These are phyloP conservation scores for Halcyon badia DNA, from an alignment of 2,797 vertebrate genomes.

Conservation along the genomic window DNA sequence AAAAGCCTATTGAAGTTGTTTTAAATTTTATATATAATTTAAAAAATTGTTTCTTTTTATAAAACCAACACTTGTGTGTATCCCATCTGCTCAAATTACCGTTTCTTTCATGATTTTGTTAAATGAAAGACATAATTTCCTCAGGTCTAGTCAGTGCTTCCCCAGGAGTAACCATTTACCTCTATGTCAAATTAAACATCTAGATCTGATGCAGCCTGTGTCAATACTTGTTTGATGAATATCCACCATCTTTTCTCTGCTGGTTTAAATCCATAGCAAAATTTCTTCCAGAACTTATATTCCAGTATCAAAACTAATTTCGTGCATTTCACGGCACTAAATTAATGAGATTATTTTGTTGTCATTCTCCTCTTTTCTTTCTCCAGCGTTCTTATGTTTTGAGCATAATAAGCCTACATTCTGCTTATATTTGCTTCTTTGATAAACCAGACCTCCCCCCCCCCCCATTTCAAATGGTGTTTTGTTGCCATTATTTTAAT, in stretches of 20 bases:
- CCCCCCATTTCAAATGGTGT: neutral
- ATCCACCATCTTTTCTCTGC: neutral
- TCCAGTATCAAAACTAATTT: neutral
- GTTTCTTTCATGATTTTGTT: neutral
- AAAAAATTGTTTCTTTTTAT: neutral
- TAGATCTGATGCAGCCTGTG: neutral
- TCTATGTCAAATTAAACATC: neutral
- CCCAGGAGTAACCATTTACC: neutral
- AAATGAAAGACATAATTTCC: neutral
- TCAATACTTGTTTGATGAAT: neutral
- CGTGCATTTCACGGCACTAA: neutral
- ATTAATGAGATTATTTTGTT: neutral
- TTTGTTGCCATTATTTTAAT: neutral
- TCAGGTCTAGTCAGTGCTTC: neutral
- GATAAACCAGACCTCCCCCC: neutral
- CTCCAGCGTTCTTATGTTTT: neutral
- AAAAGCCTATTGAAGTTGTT: neutral
- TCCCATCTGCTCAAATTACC: neutral
- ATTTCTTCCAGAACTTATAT: neutral
- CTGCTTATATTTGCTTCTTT: neutral
- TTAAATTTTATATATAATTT: neutral
- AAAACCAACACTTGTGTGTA: neutral
- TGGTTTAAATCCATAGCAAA: neutral
- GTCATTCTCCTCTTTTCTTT: neutral
- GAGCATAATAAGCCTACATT: neutral